Conservation (phyloP, 2,888 invertebrate genomes). For the Hemicrepidius hirtus region DNA sequence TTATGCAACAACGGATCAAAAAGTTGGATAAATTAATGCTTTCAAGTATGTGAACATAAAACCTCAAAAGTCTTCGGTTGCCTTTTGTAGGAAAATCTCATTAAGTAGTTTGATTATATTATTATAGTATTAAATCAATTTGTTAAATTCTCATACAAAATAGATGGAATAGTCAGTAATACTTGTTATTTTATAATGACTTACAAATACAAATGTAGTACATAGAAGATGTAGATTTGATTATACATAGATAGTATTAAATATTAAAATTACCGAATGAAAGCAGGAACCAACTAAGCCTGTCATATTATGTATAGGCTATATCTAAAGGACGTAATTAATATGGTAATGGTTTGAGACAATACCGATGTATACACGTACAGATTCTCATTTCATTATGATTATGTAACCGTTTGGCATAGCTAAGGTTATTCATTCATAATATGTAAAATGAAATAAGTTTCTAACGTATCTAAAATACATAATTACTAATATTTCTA, state of each 20-base stretch:
- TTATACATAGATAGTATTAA: no score
- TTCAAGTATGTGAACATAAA: no score
- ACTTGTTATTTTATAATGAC: neutral
- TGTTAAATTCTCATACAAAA: no score
- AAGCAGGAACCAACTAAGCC: conserved; percentile 21
- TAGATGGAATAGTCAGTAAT: no score
- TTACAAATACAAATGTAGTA: neutral
- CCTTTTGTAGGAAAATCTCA: no score
- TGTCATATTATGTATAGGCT: no score
- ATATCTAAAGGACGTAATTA: conserved; percentile 26
- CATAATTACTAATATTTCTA: conserved; percentile 34
- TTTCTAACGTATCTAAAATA: conserved; percentile 35
- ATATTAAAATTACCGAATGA: neutral
- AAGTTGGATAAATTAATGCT: neutral
- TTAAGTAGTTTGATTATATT: no score
- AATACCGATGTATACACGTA: conserved; percentile 19
- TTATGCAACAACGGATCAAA: neutral
- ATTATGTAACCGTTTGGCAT: conserved; percentile 40
- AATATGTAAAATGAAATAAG: conserved; percentile 36
- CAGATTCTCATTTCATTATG: conserved; percentile 35
- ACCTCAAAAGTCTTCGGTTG: no score
- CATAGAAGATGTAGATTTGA: neutral
- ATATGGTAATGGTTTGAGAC: conserved; percentile 27
- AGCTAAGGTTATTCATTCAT: conserved; percentile 31
- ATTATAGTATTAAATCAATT: no score